A percentile compares a stretch with the other conserved stretches of the same genome.
Conservation (phyloP, 2,113 vertebrate genomes). For the Apteryx owenii region DNA sequence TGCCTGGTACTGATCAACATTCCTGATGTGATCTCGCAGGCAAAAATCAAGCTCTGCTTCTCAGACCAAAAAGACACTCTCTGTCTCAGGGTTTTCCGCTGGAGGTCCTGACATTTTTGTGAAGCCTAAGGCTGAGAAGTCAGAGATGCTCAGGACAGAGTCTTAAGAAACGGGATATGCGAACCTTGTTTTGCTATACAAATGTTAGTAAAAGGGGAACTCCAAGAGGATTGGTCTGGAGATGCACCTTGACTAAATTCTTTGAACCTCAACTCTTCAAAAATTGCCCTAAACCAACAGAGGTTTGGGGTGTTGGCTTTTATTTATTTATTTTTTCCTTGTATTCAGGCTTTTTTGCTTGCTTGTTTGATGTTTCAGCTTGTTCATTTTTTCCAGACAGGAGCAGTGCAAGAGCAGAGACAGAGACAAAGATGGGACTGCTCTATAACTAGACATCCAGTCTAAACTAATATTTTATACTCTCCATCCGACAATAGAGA, state of each 20-base stretch:
- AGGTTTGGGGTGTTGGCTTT: not conserved
- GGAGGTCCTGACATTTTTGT: constrained; percentile 54
- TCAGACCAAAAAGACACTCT: constrained; percentile 8
- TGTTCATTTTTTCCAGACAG: not conserved
- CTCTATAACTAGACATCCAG: not conserved
- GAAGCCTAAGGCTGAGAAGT: constrained; percentile 15
- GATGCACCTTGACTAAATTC: not conserved
- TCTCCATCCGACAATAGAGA: not conserved
- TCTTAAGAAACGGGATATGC: not conserved
- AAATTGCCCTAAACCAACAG: not conserved
- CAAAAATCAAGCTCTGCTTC: constrained; percentile 41
- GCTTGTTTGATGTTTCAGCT: not conserved
- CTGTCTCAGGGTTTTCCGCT: constrained; percentile 10
- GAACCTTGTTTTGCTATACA: not conserved
- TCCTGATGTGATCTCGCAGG: constrained; percentile 39
- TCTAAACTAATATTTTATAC: not conserved
- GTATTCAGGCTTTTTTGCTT: not conserved
- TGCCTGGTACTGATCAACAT: constrained; percentile 44
- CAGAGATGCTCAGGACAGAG: not conserved
- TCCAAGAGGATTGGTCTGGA: not conserved
- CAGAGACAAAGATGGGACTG: not conserved
- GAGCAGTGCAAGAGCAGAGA: not conserved
- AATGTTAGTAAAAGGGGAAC: constrained; percentile 5
- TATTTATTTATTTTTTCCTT: not conserved
- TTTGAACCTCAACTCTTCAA: not conserved